Evolutionary conservation across 64 coral and sea anemone species (phyloP).

Genomic region (Trachythela sp.): DNA sequence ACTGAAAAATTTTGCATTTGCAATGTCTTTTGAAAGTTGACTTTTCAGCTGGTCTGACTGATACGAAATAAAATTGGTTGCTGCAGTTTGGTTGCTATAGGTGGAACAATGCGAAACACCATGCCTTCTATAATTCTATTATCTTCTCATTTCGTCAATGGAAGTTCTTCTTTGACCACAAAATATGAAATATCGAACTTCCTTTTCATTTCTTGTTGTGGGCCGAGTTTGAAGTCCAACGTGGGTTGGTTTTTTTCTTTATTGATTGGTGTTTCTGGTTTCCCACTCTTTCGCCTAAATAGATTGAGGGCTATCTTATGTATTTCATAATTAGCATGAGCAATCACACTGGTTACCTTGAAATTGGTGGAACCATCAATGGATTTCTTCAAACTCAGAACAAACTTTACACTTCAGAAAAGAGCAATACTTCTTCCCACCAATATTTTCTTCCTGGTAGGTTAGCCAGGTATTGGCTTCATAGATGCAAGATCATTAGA

Average conservation of each 20-base stretch:
- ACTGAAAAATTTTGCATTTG: conserved; percentile 45
- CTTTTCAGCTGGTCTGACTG: conserved; percentile 19
- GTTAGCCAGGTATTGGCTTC: conserved; percentile 48
- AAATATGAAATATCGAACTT: conserved; percentile 47
- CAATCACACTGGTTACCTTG: conserved; percentile 46
- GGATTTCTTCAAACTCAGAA: conserved; percentile 38
- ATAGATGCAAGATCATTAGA: conserved; percentile 48
- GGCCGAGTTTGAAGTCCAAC: conserved; percentile 20
- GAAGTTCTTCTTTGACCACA: conserved; percentile 56
- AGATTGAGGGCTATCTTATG: conserved; percentile 25
- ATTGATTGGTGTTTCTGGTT: background rate
- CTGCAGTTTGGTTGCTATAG: conserved; percentile 27
- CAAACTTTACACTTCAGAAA: conserved; percentile 30
- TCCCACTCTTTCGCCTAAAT: background rate
- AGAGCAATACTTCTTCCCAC: conserved; percentile 41
- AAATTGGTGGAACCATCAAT: conserved; percentile 57
- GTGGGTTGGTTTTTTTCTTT: conserved; percentile 27
- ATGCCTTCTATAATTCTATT: conserved; percentile 36
- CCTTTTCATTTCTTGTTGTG: background rate
- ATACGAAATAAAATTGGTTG: conserved; percentile 51
- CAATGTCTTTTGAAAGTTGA: conserved; percentile 35
- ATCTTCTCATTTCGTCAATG: conserved; percentile 51
- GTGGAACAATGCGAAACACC: conserved; percentile 25
- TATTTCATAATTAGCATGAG: conserved; percentile 54
- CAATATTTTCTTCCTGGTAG: conserved; percentile 32